A percentile compares a stretch with the other conserved stretches of the same genome.
These are phyloP conservation scores for Hirtodrosophila cameraria DNA, from an alignment of 2,888 invertebrate genomes.

Conservation along the genomic window DNA sequence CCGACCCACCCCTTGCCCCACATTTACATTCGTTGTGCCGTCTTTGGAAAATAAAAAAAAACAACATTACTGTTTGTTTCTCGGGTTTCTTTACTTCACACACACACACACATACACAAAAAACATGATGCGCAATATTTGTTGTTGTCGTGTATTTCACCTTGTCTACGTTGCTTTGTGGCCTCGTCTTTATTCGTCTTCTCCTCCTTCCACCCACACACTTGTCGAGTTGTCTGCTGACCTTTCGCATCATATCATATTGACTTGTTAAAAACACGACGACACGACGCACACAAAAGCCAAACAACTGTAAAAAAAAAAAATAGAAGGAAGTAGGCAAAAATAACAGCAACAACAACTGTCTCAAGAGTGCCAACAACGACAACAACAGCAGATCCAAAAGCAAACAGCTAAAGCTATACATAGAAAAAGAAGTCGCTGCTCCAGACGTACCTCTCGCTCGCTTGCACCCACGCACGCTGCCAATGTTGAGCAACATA, in stretches of 20 bases:
- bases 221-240: constrained; percentile 69
- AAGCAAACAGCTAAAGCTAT: background rate
- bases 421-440: constrained; percentile 16
- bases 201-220: constrained; percentile 11
- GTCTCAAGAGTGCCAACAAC: constrained; percentile 63
- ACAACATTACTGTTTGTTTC: constrained; percentile 32
- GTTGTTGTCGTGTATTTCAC: constrained; percentile 56
- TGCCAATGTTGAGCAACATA: too few relatives aligned
- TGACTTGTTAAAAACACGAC: constrained; percentile 73
- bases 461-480: background rate
- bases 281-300: constrained; percentile 55
- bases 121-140: constrained; percentile 31
- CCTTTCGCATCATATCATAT: constrained; percentile 75
- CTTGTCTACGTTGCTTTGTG: constrained; percentile 51
- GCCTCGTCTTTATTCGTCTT: constrained; percentile 20
- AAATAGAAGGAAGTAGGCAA: constrained; percentile 45
- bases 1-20: constrained; percentile 3
- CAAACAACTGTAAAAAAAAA: constrained; percentile 35
- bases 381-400: constrained; percentile 30
- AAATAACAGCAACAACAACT: constrained; percentile 41
- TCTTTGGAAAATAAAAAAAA: constrained; percentile 13
- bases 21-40: constrained; percentile 28
- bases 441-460: constrained; percentile 31
- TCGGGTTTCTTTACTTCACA: constrained; percentile 21
- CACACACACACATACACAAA: constrained; percentile 6